These are phyloP conservation scores for Myrmecobius fasciatus DNA, from an alignment of 2,113 vertebrate species.

Conservation along the genomic window DNA sequence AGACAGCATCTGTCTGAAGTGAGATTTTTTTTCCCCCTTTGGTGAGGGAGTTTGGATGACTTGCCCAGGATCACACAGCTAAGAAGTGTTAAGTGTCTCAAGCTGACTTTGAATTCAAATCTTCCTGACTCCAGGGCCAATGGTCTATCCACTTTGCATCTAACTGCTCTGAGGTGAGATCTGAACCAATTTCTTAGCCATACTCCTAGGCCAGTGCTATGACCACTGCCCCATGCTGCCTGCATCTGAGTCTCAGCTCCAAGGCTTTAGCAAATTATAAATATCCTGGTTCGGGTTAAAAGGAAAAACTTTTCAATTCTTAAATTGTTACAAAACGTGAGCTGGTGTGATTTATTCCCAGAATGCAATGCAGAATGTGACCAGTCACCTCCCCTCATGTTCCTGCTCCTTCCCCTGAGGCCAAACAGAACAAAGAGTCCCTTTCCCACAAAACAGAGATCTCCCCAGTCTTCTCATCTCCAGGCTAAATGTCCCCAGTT, in stretches of 20 bases:
- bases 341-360: neutral
- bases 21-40: too few relatives aligned
- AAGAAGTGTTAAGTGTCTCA: too few relatives aligned
- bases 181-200: neutral
- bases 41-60: too few relatives aligned
- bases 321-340: neutral
- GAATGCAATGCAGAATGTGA: neutral
- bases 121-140: too few relatives aligned
- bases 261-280: neutral
- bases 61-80: too few relatives aligned
- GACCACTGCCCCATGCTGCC: neutral
- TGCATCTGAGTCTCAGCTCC: neutral
- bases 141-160: too few relatives aligned
- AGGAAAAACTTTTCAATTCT: neutral
- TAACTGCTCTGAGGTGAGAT: neutral
- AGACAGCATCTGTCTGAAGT: neutral
- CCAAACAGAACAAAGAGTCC: neutral
- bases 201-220: neutral
- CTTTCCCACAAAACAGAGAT: neutral
- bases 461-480: neutral
- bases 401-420: too few relatives aligned
- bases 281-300: neutral
- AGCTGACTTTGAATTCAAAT: too few relatives aligned
- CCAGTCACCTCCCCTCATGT: neutral
- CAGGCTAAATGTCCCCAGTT: neutral